Evolutionary conservation across 2,797 vertebrate species (phyloP), one percentile per base, ranked within the genome.

Genomic region (Fistularia tabacaria): DNA sequence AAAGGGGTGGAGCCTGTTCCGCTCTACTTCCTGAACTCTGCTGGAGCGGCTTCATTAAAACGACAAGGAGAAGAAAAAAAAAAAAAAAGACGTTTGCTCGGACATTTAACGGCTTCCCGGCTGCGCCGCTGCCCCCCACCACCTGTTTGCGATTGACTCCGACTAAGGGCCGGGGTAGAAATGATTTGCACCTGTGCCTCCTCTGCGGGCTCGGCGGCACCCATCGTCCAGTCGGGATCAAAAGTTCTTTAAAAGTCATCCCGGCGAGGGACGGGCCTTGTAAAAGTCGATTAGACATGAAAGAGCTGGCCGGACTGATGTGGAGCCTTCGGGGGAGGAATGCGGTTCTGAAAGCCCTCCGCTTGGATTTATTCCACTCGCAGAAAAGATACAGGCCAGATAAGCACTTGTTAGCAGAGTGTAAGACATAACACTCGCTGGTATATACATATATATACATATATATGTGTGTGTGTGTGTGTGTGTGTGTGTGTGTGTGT

Each of bases 201-300:
- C 64, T 12, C 0, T 57, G 48, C 38, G 59, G 61, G 15, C 61
- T 81, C 63, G 47, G 56, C 25, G 25, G 25, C 25, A 25, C 57
- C 59, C 52, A 43, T 51, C 52, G 38, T 57, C 78, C 82, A 81
- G 81, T 85, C 55, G 54, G 80, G 42, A 71, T 62, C 62, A 7
- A 14, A 46, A 36, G 57, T 65, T 62, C 70, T 71, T 25, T 3
- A 73, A 71, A 71, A 64, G 79, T 71, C 65, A 36, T 61, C 77
- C 77, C 68, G 25, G 63, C 70, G 54, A 77, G 74, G 49, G 56
- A 75, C 56, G 3, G 15, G 64, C 59, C 73, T 74, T 77, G 77
- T 77, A 80, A 86, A 86, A 83, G 79, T 82, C 73, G 51, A 82
- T 84, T 76, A 77, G 77, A 84, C 83, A 77, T 84, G 75, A 85